These are phyloP conservation scores for Aphodius granarius DNA, from an alignment of 2,888 invertebrate genomes.

Conservation along the genomic window DNA sequence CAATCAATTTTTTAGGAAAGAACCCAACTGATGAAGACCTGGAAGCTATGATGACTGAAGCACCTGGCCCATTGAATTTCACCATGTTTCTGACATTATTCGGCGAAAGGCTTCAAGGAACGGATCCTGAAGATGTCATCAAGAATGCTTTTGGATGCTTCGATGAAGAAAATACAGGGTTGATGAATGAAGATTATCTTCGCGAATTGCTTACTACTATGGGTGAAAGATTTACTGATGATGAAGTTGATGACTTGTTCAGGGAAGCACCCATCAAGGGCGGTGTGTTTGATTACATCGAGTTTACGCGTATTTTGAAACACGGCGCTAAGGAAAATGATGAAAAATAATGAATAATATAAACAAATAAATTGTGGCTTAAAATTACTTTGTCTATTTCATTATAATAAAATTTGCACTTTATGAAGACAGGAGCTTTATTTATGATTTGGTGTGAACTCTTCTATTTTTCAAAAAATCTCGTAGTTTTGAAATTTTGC, in stretches of 20 bases:
- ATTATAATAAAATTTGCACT: background rate
- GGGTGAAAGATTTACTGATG: conserved; percentile 96
- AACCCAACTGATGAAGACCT: conserved; percentile 95
- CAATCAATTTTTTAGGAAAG: conserved; percentile 80
- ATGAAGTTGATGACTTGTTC: conserved; percentile 99
- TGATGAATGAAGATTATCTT: conserved; percentile 90
- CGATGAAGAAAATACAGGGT: conserved; percentile 94
- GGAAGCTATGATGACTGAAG: conserved; percentile 98
- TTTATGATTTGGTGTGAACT: no score
- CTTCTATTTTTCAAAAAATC: no score
- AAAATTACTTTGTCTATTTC: conserved; percentile 2
- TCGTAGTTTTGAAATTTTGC: no score
- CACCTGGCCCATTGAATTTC: conserved; percentile 98
- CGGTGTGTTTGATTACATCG: conserved; percentile 94
- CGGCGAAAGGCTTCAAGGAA: conserved; percentile 97
- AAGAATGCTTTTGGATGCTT: conserved; percentile 99
- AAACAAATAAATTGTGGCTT: conserved; percentile 11
- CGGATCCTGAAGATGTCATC: conserved; percentile 98
- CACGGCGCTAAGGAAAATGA: conserved; percentile 99
- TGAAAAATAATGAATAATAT: conserved; percentile 68
- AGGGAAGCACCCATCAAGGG: conserved; percentile 97
- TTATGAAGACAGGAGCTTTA: no score
- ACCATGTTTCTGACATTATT: conserved; percentile 99
- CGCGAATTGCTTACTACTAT: conserved; percentile 95
- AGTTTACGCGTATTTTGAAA: conserved; percentile 97